Base-by-base conservation (phyloP, 2,113 vertebrate genomes). In the Chitala chitala region DNA sequence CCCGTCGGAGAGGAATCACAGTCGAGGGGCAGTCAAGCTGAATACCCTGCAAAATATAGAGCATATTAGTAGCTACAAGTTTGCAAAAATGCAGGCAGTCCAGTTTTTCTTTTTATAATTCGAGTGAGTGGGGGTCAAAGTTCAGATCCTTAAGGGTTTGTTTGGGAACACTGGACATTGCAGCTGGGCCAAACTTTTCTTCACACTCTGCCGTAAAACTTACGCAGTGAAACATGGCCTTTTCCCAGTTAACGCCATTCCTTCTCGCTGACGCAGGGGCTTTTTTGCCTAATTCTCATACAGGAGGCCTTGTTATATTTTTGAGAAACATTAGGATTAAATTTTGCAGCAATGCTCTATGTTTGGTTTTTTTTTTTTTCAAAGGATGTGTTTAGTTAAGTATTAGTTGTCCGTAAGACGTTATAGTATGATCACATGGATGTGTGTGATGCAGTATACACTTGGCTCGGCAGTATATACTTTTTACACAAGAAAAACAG, bases 131-230 rank as follows among this genome's bases (percentile, higher is more conserved):
- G 82, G 86, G 88, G 85, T 89, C 81, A 85, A 44, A 78, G 87
- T 83, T 86, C 85, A 87, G 77, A 76, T 83, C 84, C 87, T 85
- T 76, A 79, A 79, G 87, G 85, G 82, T 87, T 84, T 87, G 85
- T 88, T 88, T 86, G 79, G 89, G 85, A 89, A 88, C 86, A 86
- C 87, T 82, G 85, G 86, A 89, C 87, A 88, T 77, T 82, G 79
- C 93, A 96, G 94, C 93, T 92, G 93, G 89, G 83, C 79, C 86
- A 84, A 89, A 94, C 91, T 86, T 92, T 89, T 91, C 86, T 84
- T 83, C 86, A 86, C 85, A 82, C 93, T 92, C 92, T 90, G 89
- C 91, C 89, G 89, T 93, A 93, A 94, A 94, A 92, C 85, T 93
- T 93, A 89, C 90, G 91, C 86, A 84, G 42, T 80, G 78, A 31